Base-by-base conservation (phyloP, 2,113 vertebrate genomes). In the Chascanopsetta lugubris region DNA sequence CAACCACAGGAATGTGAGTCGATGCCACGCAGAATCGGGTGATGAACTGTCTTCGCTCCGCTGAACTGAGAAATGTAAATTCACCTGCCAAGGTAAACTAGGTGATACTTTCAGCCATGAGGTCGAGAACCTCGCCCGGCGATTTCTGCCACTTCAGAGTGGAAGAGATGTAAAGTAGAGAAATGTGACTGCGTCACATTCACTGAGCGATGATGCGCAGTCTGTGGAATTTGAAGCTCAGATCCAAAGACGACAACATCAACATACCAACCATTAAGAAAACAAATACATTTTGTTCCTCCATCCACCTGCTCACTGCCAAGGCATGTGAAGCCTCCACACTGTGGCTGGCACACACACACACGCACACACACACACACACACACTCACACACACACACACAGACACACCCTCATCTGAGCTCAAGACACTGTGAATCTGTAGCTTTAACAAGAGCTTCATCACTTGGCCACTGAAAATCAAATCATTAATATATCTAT, bases 311-410 rank as follows among this genome's bases (percentile, higher is more conserved):
- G 40, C 56, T 77, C 49, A 77, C 43, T 71, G 59, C 22, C n/a
- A 60, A 77, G 83, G 75, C 61, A 80, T 83, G 32, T 77, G 47
- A 66, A 61, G 29, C 18, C 43, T 43, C 70, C 20, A 62, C 36
- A 43, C 24, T n/a, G 12, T 11, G 26, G 29, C 29, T 6, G 8
- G 8, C 29, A 30, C 29, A 30, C 29, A 42, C 38, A 40, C 34
- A 36, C 7, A 9, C 10, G n/a, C n/a, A n/a, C n/a, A 34, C 8
- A 34, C 32, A 49, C 57, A 63, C 80, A 86, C n/a, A n/a, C n/a
- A n/a, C n/a, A n/a, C n/a, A n/a, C n/a, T n/a, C 38, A 40, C 34
- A 36, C 7, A 9, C 10, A n/a, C n/a, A n/a, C n/a, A 34, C 8
- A 34, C 32, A 49, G 49, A 63, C 80, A 86, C 80, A 32, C 69